Percentiles rank a stretch among this genome's conserved stretches.
Evolutionary conservation across 2,888 invertebrate genomes (phyloP).

Genomic region (Petrolisthes cinctipes): DNA sequence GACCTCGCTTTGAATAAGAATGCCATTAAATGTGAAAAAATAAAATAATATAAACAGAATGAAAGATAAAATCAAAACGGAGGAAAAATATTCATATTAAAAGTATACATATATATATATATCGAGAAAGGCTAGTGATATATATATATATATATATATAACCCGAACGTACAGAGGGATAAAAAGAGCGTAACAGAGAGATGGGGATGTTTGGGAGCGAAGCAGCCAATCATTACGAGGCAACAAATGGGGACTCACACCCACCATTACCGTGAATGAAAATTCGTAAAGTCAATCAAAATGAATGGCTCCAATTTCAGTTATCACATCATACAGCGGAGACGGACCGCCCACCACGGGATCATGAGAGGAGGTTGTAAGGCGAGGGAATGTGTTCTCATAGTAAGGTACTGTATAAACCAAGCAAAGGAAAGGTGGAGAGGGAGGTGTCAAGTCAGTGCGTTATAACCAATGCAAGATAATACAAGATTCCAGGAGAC

Average conservation of each 20-base stretch:
- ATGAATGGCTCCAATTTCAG: conserved; percentile 49
- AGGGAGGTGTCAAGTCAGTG: too few relatives aligned
- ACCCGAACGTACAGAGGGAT: not conserved
- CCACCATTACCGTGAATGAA: conserved; percentile 42
- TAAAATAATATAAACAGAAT: not conserved
- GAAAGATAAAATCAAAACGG: not conserved
- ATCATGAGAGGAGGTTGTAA: too few relatives aligned
- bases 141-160: conserved; percentile 2
- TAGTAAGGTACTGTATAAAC: too few relatives aligned
- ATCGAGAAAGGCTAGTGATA: not conserved
- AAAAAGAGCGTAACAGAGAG: not conserved
- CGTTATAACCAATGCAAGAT: too few relatives aligned
- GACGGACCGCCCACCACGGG: not conserved
- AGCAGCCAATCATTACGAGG: conserved; percentile 32
- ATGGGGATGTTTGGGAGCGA: conserved; percentile 8
- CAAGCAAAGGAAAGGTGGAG: too few relatives aligned
- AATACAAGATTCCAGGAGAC: too few relatives aligned
- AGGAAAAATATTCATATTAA: not conserved
- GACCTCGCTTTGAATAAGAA: too few relatives aligned
- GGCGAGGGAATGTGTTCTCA: too few relatives aligned
- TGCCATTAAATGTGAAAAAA: not conserved
- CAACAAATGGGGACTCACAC: conserved; percentile 14
- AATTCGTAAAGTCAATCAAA: conserved; percentile 35
- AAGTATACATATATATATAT: too few relatives aligned
- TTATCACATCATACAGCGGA: conserved; percentile 38